Conservation (phyloP, 2,797 vertebrate genomes). For the Perdix hodgsoniae region DNA sequence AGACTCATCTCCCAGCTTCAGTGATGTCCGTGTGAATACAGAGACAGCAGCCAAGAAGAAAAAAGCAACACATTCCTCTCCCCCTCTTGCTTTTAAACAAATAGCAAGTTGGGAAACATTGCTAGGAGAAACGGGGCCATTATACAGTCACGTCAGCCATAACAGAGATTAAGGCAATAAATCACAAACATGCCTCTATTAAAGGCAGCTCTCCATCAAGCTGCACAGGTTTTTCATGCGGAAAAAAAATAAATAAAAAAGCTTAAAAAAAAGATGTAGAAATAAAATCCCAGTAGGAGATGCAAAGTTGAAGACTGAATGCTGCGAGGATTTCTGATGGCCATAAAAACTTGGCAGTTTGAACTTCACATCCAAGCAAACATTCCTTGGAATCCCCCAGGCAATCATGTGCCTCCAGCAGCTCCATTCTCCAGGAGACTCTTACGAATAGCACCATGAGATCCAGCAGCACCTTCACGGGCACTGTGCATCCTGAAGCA, state of each 20-base stretch:
- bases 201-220: not conserved
- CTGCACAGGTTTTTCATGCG: not conserved
- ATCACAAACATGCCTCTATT: not conserved
- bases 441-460: rapidly evolving
- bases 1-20: not conserved
- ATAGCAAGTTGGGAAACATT: not conserved
- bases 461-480: not conserved
- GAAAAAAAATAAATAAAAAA: not conserved
- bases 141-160: not conserved
- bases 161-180: not conserved
- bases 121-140: not conserved
- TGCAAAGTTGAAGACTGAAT: not conserved
- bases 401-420: not conserved
- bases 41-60: slow-evolving; percentile 20
- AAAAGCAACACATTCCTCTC: slow-evolving; percentile 28
- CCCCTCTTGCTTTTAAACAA: slow-evolving; percentile 32
- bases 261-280: not conserved
- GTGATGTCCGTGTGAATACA: not conserved
- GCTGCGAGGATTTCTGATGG: not conserved
- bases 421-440: not conserved
- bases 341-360: not conserved
- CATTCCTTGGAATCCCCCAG: not conserved
- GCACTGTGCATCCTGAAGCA: not conserved
- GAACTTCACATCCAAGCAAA: not conserved
- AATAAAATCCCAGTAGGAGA: not conserved